These are phyloP conservation scores for Abscondita cerata DNA, from an alignment of 2,888 invertebrate genomes.

Conservation along the genomic window DNA sequence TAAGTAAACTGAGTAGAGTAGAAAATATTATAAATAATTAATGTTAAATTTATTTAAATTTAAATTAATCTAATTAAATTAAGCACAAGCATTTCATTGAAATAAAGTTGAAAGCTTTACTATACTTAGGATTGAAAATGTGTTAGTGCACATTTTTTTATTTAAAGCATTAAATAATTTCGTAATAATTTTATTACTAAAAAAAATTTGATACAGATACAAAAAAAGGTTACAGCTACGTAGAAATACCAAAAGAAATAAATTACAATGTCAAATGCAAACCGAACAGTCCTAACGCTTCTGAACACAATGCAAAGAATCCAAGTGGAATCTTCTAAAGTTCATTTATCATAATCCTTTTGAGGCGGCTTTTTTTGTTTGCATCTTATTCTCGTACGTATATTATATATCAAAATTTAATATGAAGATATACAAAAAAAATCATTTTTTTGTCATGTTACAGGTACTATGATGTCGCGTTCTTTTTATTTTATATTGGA, in stretches of 20 bases:
- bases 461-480: neutral
- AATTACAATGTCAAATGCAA: conserved; percentile 32
- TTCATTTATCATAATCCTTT: conserved; percentile 57
- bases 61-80: too few relatives aligned
- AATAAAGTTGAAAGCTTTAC: too few relatives aligned
- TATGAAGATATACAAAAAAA: conserved; percentile 10
- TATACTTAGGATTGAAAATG: too few relatives aligned
- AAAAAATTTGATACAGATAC: too few relatives aligned
- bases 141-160: too few relatives aligned
- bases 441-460: conserved; percentile 15
- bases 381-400: conserved; percentile 22
- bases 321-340: conserved; percentile 56
- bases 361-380: conserved; percentile 29
- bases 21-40: too few relatives aligned
- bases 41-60: too few relatives aligned
- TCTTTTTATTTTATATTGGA: too few relatives aligned
- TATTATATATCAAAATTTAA: conserved; percentile 19
- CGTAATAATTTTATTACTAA: too few relatives aligned
- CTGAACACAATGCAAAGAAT: conserved; percentile 56
- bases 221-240: conserved; percentile 1
- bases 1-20: too few relatives aligned
- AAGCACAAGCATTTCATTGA: too few relatives aligned
- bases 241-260: conserved; percentile 23
- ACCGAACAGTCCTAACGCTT: conserved; percentile 41
- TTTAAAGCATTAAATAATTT: too few relatives aligned